These are phyloP conservation scores for Tragelaphus imberbis DNA, from an alignment of 2,113 vertebrate genomes.

Conservation along the genomic window DNA sequence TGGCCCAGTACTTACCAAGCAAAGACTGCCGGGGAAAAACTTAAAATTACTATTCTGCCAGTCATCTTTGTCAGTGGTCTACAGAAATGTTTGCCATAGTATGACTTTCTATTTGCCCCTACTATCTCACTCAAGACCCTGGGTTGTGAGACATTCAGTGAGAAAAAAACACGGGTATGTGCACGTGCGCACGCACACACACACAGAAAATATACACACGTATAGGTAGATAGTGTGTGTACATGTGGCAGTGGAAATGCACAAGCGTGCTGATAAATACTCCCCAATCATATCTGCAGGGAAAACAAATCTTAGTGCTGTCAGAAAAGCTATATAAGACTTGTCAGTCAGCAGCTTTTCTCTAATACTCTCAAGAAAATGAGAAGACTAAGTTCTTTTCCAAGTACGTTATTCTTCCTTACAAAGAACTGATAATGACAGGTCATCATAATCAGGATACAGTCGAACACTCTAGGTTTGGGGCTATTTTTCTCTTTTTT, in stretches of 20 bases:
- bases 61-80: neutral
- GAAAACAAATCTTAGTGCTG: neutral
- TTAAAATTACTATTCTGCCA: neutral
- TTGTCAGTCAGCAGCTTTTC: neutral
- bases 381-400: neutral
- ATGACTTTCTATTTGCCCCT: neutral
- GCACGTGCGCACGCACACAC: fast-evolving
- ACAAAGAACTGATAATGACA: neutral
- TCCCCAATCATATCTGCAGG: neutral
- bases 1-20: neutral
- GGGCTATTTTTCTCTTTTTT: neutral
- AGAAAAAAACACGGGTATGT: neutral
- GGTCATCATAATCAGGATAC: neutral
- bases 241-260: neutral
- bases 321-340: neutral
- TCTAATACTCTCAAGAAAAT: neutral
- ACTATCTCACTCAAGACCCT: neutral
- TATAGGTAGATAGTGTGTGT: neutral
- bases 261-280: neutral
- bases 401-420: neutral
- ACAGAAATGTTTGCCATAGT: neutral
- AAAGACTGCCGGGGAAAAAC: neutral
- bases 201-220: neutral
- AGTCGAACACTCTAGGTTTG: neutral
- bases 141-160: neutral